Evolutionary conservation across 2,113 vertebrate genomes (phyloP).

Genomic region (Fulmarus glacialis): DNA sequence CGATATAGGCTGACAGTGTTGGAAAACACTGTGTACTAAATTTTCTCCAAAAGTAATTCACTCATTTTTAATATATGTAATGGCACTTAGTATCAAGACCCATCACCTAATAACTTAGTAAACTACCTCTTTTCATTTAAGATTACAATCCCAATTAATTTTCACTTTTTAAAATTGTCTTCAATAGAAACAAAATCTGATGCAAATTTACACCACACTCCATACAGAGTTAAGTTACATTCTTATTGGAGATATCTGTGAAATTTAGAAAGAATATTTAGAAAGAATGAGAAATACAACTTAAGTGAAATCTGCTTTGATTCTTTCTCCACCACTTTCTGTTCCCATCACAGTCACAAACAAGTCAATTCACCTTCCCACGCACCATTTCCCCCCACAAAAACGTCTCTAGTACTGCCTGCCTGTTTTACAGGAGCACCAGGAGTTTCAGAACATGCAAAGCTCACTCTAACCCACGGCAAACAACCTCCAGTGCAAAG

Average conservation of each 20-base stretch:
- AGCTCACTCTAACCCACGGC: neutral
- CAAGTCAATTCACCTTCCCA: conserved; percentile 10
- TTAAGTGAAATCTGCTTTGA: neutral
- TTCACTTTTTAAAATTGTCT: neutral
- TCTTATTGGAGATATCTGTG: neutral
- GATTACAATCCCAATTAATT: neutral
- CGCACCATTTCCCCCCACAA: neutral
- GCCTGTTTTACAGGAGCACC: neutral
- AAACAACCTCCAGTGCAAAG: neutral
- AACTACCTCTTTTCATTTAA: neutral
- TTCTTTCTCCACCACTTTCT: neutral
- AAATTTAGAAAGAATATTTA: neutral
- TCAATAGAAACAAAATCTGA: neutral
- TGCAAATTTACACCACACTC: neutral
- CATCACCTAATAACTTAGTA: neutral
- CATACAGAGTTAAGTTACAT: neutral
- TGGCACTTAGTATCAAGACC: neutral
- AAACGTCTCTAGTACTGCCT: neutral
- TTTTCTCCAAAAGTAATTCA: neutral
- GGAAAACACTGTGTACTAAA: neutral
- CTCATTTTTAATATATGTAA: neutral
- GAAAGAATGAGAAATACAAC: neutral
- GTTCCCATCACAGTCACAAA: neutral
- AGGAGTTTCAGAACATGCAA: neutral
- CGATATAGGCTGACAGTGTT: neutral